Base-by-base conservation (phyloP, 2,888 invertebrate species). In the Xestia ashworthii region DNA sequence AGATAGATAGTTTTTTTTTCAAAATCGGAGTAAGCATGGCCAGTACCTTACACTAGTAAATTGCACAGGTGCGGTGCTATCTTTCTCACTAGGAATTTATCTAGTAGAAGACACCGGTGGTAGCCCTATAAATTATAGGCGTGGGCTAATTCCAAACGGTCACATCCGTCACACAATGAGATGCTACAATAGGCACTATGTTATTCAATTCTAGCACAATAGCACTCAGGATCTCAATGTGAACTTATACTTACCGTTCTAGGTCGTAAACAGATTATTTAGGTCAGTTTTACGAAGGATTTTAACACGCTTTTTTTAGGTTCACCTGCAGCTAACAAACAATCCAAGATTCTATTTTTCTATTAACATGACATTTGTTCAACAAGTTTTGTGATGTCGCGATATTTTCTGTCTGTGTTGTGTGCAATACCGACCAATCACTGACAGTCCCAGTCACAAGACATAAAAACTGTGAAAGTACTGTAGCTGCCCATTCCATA, bases 151-250 rank as follows among this genome's bases (percentile, higher is more conserved):
- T 82, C 75, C 82, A 88, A 88, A 80, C 86, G 85, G 71, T 68
- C 9, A 69, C 84, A 74, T 89, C 89, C 89, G 86, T 44, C 70
- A 32, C 70, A 85, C 89, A 89, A 85, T 82, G 76, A 69, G 79
- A 73, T 71, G 53, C 75, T 32, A 80, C 79, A 74, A 80, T 74
- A 48, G 46, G 14, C 71, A 76, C 72, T 73, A 64, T 76, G 66
- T 65, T 66, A 88, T 89, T 81, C 87, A 87, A 88, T 86, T 77
- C 55, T 71, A 80, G 72, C 78, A 86, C 81, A 83, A 82, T 74
- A 50, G 76, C 72, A 60, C 53, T 66, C 25, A 66, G 38, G 48
- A 72, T 69, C 58, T 71, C 67, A 77, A 71, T 69, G 65, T 58
- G 38, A 55, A 41, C 32, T 44, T 25, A 14, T 38, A 41, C 32